A percentile compares a stretch with the other conserved stretches of the same genome.
These are phyloP conservation scores for Agrochola circellaris DNA, from an alignment of 2,888 invertebrate species.

Conservation along the genomic window DNA sequence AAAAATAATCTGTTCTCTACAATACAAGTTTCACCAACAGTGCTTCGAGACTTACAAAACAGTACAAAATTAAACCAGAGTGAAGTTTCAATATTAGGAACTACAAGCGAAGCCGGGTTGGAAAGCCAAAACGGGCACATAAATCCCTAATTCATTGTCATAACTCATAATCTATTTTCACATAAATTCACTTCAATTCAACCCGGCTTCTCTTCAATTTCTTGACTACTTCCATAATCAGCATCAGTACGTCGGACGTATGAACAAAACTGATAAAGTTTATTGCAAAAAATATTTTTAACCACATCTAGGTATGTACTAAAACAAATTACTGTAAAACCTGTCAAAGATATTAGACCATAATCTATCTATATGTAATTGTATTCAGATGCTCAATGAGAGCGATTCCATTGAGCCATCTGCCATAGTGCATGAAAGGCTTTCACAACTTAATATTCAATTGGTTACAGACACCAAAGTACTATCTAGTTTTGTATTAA, in stretches of 20 bases:
- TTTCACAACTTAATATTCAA: slow-evolving; percentile 36
- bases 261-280: slow-evolving; percentile 11
- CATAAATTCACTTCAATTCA: slow-evolving; percentile 18
- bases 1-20: slow-evolving; percentile 37
- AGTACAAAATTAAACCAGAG: slow-evolving; percentile 33
- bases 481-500: slow-evolving; percentile 18
- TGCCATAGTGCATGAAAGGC: not conserved
- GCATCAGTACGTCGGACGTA: slow-evolving; percentile 1
- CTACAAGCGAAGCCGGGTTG: slow-evolving; percentile 29
- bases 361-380: slow-evolving; percentile 16
- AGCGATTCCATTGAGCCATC: not conserved
- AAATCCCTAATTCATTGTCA: slow-evolving; percentile 20
- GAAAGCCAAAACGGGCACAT: slow-evolving; percentile 1
- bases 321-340: slow-evolving; percentile 23
- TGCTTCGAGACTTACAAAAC: slow-evolving; percentile 37
- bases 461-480: slow-evolving; percentile 10
- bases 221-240: not conserved
- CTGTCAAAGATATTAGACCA: slow-evolving; percentile 14
- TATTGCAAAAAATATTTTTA: slow-evolving; percentile 12
- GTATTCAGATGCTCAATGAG: slow-evolving; percentile 3
- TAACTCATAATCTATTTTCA: slow-evolving; percentile 22
- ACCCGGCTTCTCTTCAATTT: slow-evolving; percentile 19
- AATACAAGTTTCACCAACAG: slow-evolving; percentile 28
- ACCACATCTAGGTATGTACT: slow-evolving; percentile 40
- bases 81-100: slow-evolving; percentile 10